A percentile compares a stretch with the other conserved stretches of the same genome.
Evolutionary conservation across 1,140 invertebrate genomes (phyloP).

Genomic region (Diabrotica undecimpunctata): DNA sequence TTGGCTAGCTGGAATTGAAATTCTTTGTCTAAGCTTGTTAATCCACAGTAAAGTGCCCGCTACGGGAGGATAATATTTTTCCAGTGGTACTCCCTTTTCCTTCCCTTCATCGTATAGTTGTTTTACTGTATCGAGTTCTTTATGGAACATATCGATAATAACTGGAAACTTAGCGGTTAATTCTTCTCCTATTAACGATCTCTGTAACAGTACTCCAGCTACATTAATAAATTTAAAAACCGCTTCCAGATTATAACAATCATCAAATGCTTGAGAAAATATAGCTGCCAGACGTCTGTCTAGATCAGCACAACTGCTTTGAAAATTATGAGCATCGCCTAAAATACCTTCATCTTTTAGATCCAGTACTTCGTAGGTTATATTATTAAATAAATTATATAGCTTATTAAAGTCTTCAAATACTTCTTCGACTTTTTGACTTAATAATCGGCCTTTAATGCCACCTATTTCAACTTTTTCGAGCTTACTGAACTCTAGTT

Average conservation of each 20-base stretch:
- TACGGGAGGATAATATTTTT: slow-evolving; percentile 69
- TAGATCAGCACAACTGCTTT: slow-evolving; percentile 57
- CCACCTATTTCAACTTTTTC: slow-evolving; percentile 84
- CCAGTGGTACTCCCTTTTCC: slow-evolving; percentile 53
- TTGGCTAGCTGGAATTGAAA: slow-evolving; percentile 59
- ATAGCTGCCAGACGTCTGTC: slow-evolving; percentile 73
- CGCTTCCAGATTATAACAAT: slow-evolving; percentile 68
- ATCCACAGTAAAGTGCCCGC: slow-evolving; percentile 70
- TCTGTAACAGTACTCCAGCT: slow-evolving; percentile 65
- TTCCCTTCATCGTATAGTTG: slow-evolving; percentile 54
- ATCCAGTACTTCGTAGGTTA: slow-evolving; percentile 65
- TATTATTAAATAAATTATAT: slow-evolving; percentile 66
- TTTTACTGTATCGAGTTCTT: slow-evolving; percentile 63
- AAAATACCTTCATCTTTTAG: slow-evolving; percentile 64
- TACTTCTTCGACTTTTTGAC: slow-evolving; percentile 50
- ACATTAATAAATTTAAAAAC: slow-evolving; percentile 67
- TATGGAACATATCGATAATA: slow-evolving; percentile 58
- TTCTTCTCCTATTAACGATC: slow-evolving; percentile 67
- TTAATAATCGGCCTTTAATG: slow-evolving; percentile 65
- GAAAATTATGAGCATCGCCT: slow-evolving; percentile 60
- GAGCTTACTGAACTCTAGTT: slow-evolving; percentile 77
- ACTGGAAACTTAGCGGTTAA: slow-evolving; percentile 58
- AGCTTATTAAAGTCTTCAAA: slow-evolving; percentile 69
- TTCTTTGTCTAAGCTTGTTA: slow-evolving; percentile 61
- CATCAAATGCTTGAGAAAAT: slow-evolving; percentile 71